Conservation (phyloP, 2,797 vertebrate genomes). For the Chaetodon trifasciatus region DNA sequence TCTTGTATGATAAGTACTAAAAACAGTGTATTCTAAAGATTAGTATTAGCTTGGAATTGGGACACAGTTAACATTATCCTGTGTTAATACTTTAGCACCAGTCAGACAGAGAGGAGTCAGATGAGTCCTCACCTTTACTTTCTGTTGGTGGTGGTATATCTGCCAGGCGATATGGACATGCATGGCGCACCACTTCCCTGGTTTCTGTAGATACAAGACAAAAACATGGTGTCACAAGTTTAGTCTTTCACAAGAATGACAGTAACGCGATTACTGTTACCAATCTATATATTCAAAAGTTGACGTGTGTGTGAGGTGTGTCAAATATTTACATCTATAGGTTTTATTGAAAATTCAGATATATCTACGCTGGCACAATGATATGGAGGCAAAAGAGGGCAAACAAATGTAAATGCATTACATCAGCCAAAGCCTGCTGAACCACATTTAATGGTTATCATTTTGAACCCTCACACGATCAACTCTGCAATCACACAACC, state of each 20-base stretch:
- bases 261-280: not conserved
- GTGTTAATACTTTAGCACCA: not conserved
- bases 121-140: constrained; percentile 94
- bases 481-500: not conserved
- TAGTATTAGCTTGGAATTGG: not conserved
- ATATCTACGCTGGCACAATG: not conserved
- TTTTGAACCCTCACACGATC: not conserved
- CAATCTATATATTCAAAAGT: not conserved
- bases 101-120: constrained; percentile 27
- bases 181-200: constrained; percentile 99
- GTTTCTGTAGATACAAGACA: constrained; percentile 89
- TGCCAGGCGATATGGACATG: constrained; percentile 99
- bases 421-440: not conserved
- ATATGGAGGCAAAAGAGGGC: not conserved
- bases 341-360: too few species aligned
- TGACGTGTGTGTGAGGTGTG: not conserved
- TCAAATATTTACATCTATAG: not conserved
- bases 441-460: not conserved
- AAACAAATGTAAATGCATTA: not conserved
- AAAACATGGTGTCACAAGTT: constrained; percentile 5
- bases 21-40: not conserved
- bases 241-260: not conserved
- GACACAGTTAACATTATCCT: not conserved
- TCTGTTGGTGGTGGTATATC: constrained; percentile 99
- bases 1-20: not conserved